phyloP scores from a whole-genome alignment of 2,797 vertebrate species.

The Sebastiscus albofasciatus region DNA sequence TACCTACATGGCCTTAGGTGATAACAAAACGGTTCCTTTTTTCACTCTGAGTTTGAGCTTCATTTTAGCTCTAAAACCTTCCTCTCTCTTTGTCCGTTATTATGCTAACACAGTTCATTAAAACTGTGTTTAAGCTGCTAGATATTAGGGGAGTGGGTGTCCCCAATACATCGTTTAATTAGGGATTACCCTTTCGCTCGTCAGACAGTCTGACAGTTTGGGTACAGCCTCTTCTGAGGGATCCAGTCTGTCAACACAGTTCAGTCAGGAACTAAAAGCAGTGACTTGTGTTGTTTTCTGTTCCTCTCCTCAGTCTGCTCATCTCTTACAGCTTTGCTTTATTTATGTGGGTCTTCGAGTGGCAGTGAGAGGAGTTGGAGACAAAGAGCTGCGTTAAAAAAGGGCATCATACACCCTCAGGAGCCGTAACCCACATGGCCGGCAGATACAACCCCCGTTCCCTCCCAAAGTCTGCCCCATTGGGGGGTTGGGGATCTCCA shows the following conservation, averaged over 20 bases:
- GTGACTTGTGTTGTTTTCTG: slow-evolving; percentile 2
- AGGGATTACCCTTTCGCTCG: slow-evolving; percentile 76
- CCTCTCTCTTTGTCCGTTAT: slow-evolving; percentile 30
- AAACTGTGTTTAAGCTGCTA: slow-evolving; percentile 42
- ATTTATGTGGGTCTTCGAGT: slow-evolving; percentile 45
- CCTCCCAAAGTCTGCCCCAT: slow-evolving; percentile 28
- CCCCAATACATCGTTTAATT: slow-evolving; percentile 69
- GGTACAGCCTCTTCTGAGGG: slow-evolving; percentile 56
- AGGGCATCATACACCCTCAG: slow-evolving; percentile 60
- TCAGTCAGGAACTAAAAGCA: slow-evolving; percentile 25
- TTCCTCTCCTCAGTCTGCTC: slow-evolving; percentile 11
- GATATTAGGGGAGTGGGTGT: slow-evolving; percentile 57
- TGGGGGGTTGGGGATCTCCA: slow-evolving; percentile 37
- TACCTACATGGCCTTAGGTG: not conserved
- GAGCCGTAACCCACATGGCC: slow-evolving; percentile 55
- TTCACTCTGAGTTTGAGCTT: not conserved
- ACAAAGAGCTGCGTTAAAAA: slow-evolving; percentile 61
- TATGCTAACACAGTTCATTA: slow-evolving; percentile 41
- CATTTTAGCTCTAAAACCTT: slow-evolving; percentile 15
- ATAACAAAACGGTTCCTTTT: slow-evolving; percentile 27
- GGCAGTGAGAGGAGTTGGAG: slow-evolving; percentile 37
- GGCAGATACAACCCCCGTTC: slow-evolving; percentile 17
- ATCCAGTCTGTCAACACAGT: slow-evolving; percentile 40
- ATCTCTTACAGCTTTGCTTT: slow-evolving; percentile 39
- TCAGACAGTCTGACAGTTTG: slow-evolving; percentile 77